phyloP scores from a whole-genome alignment of 2,888 invertebrate species.

The Drosophila paranaensis region DNA sequence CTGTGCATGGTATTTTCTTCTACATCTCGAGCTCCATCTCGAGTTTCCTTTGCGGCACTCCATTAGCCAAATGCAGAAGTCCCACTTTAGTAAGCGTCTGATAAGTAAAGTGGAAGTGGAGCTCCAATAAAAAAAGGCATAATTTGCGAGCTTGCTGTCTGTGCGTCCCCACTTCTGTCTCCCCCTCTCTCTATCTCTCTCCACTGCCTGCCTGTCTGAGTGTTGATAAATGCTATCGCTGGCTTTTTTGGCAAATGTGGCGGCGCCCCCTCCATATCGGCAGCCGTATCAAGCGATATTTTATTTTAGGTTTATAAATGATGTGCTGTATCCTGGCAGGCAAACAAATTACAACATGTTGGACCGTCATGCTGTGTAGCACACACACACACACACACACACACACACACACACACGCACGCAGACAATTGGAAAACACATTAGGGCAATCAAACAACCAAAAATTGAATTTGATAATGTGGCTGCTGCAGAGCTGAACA shows the following conservation, averaged over 20 bases:
- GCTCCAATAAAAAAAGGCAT: conserved; percentile 35
- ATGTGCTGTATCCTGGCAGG: conserved; percentile 64
- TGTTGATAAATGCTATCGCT: conserved; percentile 66
- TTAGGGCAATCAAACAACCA: conserved; percentile 75
- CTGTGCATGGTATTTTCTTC: conserved; percentile 25
- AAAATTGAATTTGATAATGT: conserved; percentile 80
- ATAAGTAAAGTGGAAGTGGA: conserved; percentile 62
- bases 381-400: conserved; percentile 33
- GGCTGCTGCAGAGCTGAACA: conserved; percentile 5
- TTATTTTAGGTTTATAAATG: conserved; percentile 68
- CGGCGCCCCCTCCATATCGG: conserved; percentile 52
- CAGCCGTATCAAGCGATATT: conserved; percentile 28
- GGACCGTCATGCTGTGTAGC: conserved; percentile 50
- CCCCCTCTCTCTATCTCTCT: neutral
- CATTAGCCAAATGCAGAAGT: conserved; percentile 68
- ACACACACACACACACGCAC: conserved; percentile 9
- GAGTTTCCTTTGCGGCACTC: conserved; percentile 54
- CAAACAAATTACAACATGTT: conserved; percentile 76
- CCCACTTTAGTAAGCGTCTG: conserved; percentile 41
- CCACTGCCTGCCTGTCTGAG: conserved; percentile 10
- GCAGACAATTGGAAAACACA: conserved; percentile 76
- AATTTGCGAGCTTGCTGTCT: conserved; percentile 43
- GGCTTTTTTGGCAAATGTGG: conserved; percentile 65
- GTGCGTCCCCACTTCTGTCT: neutral
- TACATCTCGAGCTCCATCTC: conserved; percentile 35